These are phyloP conservation scores for Neodon shergylaensis DNA, from an alignment of 2,113 vertebrate species.

Conservation along the genomic window DNA sequence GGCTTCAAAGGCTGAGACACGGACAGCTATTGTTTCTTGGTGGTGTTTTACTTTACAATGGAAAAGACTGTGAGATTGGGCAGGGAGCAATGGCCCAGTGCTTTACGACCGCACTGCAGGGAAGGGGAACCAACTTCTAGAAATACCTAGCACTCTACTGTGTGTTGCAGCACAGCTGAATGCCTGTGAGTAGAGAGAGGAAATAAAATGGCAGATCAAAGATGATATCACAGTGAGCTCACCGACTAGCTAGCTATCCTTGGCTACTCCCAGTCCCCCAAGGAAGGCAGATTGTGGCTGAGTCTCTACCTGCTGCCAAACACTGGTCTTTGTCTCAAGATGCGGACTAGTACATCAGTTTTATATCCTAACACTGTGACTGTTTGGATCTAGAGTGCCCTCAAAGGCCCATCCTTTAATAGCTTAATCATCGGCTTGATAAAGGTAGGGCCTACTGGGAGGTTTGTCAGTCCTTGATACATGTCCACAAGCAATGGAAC, in stretches of 20 bases:
- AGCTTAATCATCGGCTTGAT: background rate
- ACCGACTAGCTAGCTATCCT: background rate
- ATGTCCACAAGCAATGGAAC: background rate
- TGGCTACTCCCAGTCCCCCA: no score
- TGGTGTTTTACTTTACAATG: background rate
- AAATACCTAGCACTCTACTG: rapidly evolving
- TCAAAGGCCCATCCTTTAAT: background rate
- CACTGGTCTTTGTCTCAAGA: background rate
- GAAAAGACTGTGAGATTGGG: background rate
- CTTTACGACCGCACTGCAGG: background rate
- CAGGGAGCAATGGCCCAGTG: background rate
- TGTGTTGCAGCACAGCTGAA: background rate
- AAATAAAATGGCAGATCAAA: background rate
- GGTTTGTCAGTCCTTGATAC: background rate
- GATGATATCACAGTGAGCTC: rapidly evolving
- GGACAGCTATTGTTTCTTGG: background rate
- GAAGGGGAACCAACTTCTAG: background rate
- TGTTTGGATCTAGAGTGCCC: background rate
- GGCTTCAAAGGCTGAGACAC: background rate
- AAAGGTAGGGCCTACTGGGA: background rate
- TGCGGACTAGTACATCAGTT: background rate
- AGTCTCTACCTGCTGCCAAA: background rate
- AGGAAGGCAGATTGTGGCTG: background rate
- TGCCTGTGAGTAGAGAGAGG: background rate
- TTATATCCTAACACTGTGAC: no score